Base-by-base conservation (phyloP, 2,888 invertebrate genomes). In the Agonopterix arenella region DNA sequence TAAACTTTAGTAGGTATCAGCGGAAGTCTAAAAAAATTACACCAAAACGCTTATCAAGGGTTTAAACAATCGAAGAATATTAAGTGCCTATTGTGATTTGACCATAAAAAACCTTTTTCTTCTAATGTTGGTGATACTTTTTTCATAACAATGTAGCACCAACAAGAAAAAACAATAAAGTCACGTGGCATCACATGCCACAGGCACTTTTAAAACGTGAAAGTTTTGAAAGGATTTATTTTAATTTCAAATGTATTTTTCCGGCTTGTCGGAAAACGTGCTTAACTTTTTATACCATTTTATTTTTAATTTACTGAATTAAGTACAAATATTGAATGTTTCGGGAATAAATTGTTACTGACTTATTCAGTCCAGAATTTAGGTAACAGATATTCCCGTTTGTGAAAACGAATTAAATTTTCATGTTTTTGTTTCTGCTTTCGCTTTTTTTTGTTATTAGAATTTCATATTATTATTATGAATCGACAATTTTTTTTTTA, bases 21-120 rank as follows among this genome's bases (percentile, higher is more conserved):
- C 80, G 84, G 85, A 85, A 79, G 78, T 78, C 56, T 69, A 67
- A 73, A 76, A 77, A 76, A 74, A 70, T 48, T 62, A 54, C 64
- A 58, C 55, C 57, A 63, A 61, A 64, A 62, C 61, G 63, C 68
- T 76, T 81, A 76, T 79, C 76, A 72, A 57, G 56, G 64, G 62
- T 68, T 76, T 65, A 73, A 83, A 85, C 83, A 86, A 85, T 85
- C 72, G 73, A 70, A 74, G 76, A 76, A 78, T 77, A 75, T 76
- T 61, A 68, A 62, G 64, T 70, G 61, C 64, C 83, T 64, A 85
- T 88, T 86, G 86, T 84, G 57, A 59, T 53, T 54, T 56, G 59
- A 52, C 56, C 62, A 65, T 66, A 62, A 68, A 64, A 68, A 64
- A 65, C 60, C 57, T 66, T 59, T 69, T 72, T 65, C 64, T 28